phyloP scores from a whole-genome alignment of 2,113 vertebrate genomes.

The Myotis lucifugus region DNA sequence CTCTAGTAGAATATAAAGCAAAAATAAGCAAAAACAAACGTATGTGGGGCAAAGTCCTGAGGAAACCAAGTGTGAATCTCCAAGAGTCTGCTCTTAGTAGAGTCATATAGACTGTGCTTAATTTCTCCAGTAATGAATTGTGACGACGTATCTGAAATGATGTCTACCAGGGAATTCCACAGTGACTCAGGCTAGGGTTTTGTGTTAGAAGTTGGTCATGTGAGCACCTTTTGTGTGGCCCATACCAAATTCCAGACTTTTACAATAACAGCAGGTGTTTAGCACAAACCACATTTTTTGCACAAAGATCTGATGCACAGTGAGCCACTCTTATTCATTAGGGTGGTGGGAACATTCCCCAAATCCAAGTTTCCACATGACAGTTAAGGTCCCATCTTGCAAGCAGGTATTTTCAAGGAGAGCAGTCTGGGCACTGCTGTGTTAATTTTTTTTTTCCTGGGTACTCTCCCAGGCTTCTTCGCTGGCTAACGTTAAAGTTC shows the following conservation, averaged over 20 bases:
- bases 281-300: neutral
- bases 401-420: neutral
- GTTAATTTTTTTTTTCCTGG: neutral
- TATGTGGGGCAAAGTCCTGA: neutral
- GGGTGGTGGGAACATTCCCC: neutral
- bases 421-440: neutral
- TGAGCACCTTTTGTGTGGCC: neutral
- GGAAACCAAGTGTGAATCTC: neutral
- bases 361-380: neutral
- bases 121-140: neutral
- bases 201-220: neutral
- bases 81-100: neutral
- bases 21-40: constrained; percentile 1
- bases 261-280: constrained; percentile 5
- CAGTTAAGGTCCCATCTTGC: neutral
- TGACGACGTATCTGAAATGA: neutral
- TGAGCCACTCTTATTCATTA: neutral
- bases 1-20: neutral
- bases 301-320: neutral
- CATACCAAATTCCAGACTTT: neutral
- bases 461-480: neutral
- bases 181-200: neutral
- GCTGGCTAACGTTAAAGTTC: neutral
- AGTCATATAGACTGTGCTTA: neutral
- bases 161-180: neutral